Percentiles rank a stretch among this genome's conserved stretches.
phyloP scores from a whole-genome alignment of 2,888 invertebrate species.

The Drosophila paucipuncta region DNA sequence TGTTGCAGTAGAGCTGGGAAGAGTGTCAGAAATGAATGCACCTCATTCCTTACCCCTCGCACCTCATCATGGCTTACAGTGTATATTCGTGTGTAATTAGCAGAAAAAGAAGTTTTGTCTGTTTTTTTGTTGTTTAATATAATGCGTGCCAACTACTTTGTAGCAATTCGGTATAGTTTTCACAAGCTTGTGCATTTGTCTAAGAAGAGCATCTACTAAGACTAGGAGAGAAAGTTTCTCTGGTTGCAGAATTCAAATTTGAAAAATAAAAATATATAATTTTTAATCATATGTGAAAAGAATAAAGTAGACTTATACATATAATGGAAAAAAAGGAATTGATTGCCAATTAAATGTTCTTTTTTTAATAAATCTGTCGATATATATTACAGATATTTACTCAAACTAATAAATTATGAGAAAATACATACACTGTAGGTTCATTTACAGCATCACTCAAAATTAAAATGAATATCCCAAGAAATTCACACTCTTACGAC shows the following conservation, averaged over 20 bases:
- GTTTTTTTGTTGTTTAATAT: background rate
- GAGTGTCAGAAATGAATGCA: slow-evolving; percentile 27
- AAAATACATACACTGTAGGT: background rate
- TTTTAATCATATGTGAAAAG: background rate
- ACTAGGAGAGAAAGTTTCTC: background rate
- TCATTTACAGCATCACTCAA: background rate
- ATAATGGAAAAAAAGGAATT: background rate
- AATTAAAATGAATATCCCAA: background rate
- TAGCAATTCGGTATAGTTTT: background rate
- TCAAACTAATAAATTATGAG: background rate
- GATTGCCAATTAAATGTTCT: background rate
- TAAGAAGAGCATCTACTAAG: background rate
- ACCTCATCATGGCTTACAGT: slow-evolving; percentile 6
- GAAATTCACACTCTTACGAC: background rate
- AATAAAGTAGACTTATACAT: background rate
- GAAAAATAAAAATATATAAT: background rate
- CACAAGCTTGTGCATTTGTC: background rate
- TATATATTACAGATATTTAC: background rate
- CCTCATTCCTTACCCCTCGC: slow-evolving; percentile 8
- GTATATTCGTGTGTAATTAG: slow-evolving; percentile 36
- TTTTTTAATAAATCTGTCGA: background rate
- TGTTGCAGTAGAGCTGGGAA: slow-evolving; percentile 31
- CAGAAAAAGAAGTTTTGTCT: background rate
- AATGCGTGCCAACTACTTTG: background rate
- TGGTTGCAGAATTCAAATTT: background rate